phyloP scores from a whole-genome alignment of 2,888 invertebrate genomes.

The Phlogophora meticulosa region DNA sequence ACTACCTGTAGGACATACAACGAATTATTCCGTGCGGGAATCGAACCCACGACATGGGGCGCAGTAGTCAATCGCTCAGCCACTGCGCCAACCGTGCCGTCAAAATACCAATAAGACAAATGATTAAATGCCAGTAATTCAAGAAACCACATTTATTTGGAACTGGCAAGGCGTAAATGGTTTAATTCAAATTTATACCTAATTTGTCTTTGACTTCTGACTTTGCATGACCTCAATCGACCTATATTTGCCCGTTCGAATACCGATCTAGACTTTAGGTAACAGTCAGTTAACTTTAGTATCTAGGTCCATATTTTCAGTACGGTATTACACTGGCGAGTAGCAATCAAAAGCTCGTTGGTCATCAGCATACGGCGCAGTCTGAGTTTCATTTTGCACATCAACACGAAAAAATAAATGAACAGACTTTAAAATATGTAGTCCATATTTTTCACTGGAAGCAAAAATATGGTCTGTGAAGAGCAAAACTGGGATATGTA shows the following conservation, averaged over 20 bases:
- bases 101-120: too few relatives aligned
- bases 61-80: too few relatives aligned
- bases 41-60: too few relatives aligned
- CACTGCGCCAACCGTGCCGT: too few relatives aligned
- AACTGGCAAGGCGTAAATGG: neutral
- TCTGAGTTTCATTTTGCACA: constrained; percentile 19
- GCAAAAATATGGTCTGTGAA: constrained; percentile 5
- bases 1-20: too few relatives aligned
- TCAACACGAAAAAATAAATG: constrained; percentile 38
- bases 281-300: neutral
- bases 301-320: constrained; percentile 11
- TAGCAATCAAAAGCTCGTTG: constrained; percentile 58
- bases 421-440: constrained; percentile 13
- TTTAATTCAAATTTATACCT: neutral
- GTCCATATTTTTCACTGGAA: constrained; percentile 20
- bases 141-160: neutral
- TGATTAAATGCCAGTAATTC: neutral
- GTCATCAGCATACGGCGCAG: constrained; percentile 22
- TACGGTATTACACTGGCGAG: neutral
- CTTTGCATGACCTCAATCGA: constrained; percentile 12
- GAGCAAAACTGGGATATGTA: neutral
- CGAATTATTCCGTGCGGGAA: too few relatives aligned
- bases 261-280: neutral
- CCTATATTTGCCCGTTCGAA: neutral
- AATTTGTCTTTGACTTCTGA: constrained; percentile 1